Conservation (phyloP, 1,140 invertebrate genomes). For the Drosophila rhopaloa region DNA sequence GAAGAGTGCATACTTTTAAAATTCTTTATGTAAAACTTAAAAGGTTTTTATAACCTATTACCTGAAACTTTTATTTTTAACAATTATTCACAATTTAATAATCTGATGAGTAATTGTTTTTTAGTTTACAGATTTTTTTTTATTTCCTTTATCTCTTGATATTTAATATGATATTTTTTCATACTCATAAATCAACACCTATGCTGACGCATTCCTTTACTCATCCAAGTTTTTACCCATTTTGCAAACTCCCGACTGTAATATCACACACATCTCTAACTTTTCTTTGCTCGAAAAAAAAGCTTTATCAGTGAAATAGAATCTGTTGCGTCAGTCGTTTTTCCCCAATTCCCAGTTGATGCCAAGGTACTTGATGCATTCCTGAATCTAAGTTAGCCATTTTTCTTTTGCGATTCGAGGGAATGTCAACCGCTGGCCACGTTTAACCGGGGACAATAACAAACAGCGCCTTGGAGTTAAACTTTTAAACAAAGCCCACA, state of each 20-base stretch:
- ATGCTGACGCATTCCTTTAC: background rate
- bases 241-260: background rate
- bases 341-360: background rate
- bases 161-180: no score
- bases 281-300: slow-evolving; percentile 6
- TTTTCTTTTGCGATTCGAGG: slow-evolving; percentile 54
- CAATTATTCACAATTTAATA: no score
- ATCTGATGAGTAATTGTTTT: no score
- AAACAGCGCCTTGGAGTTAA: slow-evolving; percentile 55
- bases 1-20: no score
- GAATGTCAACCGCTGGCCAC: slow-evolving; percentile 58
- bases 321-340: slow-evolving; percentile 3
- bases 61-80: no score
- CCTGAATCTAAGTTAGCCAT: slow-evolving; percentile 44
- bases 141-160: no score
- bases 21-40: no score
- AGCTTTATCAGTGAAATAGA: slow-evolving; percentile 35
- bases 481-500: slow-evolving; percentile 71
- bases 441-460: slow-evolving; percentile 23
- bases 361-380: slow-evolving; percentile 31
- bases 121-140: background rate
- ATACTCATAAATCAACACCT: background rate
- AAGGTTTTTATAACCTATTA: no score
- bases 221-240: background rate
- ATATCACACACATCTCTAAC: slow-evolving; percentile 23